These are phyloP conservation scores for Papilio machaon DNA, from an alignment of 1,140 invertebrate species.

Conservation along the genomic window DNA sequence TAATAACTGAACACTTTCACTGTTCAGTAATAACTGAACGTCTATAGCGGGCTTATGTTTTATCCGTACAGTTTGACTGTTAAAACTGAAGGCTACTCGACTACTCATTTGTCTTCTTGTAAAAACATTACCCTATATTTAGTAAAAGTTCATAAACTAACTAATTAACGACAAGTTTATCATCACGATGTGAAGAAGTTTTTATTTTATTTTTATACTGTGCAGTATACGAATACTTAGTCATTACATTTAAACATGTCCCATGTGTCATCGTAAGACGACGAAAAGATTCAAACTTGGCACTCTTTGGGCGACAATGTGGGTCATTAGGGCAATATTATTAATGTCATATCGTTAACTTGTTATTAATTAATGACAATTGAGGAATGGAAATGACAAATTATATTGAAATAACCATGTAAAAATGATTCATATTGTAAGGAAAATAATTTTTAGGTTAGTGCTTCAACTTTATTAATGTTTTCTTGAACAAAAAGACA, in stretches of 20 bases:
- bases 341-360: conserved; percentile 20
- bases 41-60: too few species aligned
- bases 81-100: too few species aligned
- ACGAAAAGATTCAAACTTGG: conserved; percentile 11
- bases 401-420: not conserved
- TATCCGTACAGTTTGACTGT: too few species aligned
- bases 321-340: conserved; percentile 19
- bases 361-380: conserved; percentile 31
- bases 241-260: conserved; percentile 17
- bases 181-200: not conserved
- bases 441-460: not conserved
- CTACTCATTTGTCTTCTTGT: too few species aligned
- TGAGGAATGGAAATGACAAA: conserved; percentile 6
- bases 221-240: not conserved
- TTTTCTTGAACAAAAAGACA: not conserved
- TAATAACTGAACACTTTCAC: too few species aligned
- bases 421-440: not conserved
- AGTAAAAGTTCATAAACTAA: not conserved
- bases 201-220: not conserved
- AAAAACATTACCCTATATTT: not conserved
- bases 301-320: conserved; percentile 10
- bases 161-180: not conserved
- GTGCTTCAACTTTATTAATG: not conserved
- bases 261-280: conserved; percentile 22
- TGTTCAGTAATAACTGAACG: too few species aligned